These are phyloP conservation scores for Standfussiana lucernea DNA, from an alignment of 2,888 invertebrate species.

Conservation along the genomic window DNA sequence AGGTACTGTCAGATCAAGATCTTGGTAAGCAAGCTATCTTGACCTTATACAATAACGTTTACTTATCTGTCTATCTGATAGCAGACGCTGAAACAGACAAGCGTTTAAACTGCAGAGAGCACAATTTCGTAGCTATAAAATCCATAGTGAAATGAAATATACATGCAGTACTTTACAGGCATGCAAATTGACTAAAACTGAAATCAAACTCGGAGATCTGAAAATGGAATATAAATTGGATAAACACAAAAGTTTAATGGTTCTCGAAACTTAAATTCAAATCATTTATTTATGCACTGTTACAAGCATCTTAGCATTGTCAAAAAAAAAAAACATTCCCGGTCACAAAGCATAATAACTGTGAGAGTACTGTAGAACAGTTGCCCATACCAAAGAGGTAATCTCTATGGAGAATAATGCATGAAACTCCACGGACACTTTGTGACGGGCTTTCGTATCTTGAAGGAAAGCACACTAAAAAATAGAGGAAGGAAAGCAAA, in stretches of 20 bases:
- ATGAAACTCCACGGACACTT: neutral
- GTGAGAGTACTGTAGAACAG: neutral
- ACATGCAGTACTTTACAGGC: neutral
- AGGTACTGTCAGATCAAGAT: slow-evolving; percentile 20
- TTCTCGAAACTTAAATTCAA: neutral
- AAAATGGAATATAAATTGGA: neutral
- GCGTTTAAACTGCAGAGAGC: slow-evolving; percentile 1
- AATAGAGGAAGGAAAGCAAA: neutral
- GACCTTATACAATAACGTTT: slow-evolving; percentile 22
- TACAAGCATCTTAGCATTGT: too few relatives aligned
- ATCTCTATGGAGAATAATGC: neutral
- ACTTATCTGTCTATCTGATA: neutral
- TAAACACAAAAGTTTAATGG: neutral
- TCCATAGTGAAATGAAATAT: neutral
- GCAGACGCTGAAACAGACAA: neutral
- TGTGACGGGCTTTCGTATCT: neutral
- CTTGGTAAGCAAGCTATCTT: slow-evolving; percentile 13
- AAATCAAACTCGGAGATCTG: neutral
- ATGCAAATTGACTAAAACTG: neutral
- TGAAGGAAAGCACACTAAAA: neutral
- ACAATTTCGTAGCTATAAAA: neutral
- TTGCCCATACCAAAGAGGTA: neutral
- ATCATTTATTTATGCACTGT: too few relatives aligned
- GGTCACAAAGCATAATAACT: too few relatives aligned
- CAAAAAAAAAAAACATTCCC: neutral